Evolutionary conservation across 2,888 invertebrate species (phyloP).

Genomic region (Drosophila gaucha): DNA sequence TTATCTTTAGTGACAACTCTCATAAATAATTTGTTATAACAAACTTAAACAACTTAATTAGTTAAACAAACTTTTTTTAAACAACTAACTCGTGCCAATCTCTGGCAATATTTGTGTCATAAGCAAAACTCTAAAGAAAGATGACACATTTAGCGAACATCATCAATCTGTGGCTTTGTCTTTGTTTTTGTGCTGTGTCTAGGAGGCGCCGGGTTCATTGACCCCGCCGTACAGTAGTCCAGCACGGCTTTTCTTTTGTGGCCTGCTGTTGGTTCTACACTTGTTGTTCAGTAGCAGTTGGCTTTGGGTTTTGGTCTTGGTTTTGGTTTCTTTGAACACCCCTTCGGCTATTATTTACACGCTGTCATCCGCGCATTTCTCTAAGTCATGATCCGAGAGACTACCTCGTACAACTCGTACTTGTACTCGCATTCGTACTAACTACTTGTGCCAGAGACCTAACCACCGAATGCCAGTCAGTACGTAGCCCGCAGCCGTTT

Average conservation of each 20-base stretch:
- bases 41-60: conserved; percentile 38
- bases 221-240: conserved; percentile 52
- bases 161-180: conserved; percentile 38
- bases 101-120: conserved; percentile 3
- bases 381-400: conserved; percentile 58
- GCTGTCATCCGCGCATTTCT: conserved; percentile 65
- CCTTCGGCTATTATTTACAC: conserved; percentile 59
- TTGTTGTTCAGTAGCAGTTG: conserved; percentile 59
- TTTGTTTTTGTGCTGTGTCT: conserved; percentile 2
- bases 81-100: conserved; percentile 16
- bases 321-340: conserved; percentile 39
- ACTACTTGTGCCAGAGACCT: conserved; percentile 21
- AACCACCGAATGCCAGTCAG: conserved; percentile 4
- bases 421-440: conserved; percentile 21
- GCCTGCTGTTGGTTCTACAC: conserved; percentile 56
- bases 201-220: conserved; percentile 42
- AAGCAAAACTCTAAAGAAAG: conserved; percentile 10
- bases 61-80: background rate
- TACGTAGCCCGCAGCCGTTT: conserved; percentile 25
- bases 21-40: background rate
- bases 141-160: conserved; percentile 43
- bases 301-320: conserved; percentile 14
- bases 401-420: conserved; percentile 8
- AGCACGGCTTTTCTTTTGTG: conserved; percentile 40
- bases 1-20: background rate